Evolutionary conservation across 2,113 vertebrate genomes (phyloP), one percentile per base, ranked within the genome.

Genomic region (Axis porcinus): DNA sequence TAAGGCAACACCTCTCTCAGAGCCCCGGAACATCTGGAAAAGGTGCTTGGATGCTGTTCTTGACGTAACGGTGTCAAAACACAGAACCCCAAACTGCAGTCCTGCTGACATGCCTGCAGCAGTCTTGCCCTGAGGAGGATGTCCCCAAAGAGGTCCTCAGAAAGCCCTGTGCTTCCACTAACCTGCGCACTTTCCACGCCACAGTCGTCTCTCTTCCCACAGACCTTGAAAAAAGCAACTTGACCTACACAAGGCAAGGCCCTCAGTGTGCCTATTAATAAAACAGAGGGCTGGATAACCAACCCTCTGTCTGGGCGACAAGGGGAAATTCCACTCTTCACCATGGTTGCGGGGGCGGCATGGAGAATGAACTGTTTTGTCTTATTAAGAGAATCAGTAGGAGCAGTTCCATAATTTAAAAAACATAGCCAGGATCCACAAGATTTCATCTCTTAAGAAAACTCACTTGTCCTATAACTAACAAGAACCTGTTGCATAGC

Each of bases 341-440:
- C 27, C 54, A 2, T 4, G 52, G 10, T 40, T 3, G 14, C 16
- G 5, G 47, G 13, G 2, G 28, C 0, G 6, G 2, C 25, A n/a
- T 33, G 27, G 14, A 86, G 13, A 57, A 86, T 7, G 30, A 6
- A 57, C 47, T 19, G 50, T 33, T 87, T 45, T 86, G 74, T 60
- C 11, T n/a, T 57, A 4, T 17, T 57, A 70, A 92, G 52, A 70
- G 23, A 67, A 89, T 30, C 82, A 88, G 57, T 5, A 70, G 11
- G 43, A 70, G 27, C 64, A 50, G 90, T 91, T 81, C 27, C 57
- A 10, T 82, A 70, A 86, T 70, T 86, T 43, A 45, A 52, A 67
- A 96, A 96, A 57, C 58, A 89, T 3, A 70, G 40, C 43, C 14
- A 94, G 74, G 60, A 78, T 70, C 58, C 50, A 43, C 40, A 92